Evolutionary conservation across 2,888 invertebrate genomes (phyloP).

Genomic region (Nudaria mundana): DNA sequence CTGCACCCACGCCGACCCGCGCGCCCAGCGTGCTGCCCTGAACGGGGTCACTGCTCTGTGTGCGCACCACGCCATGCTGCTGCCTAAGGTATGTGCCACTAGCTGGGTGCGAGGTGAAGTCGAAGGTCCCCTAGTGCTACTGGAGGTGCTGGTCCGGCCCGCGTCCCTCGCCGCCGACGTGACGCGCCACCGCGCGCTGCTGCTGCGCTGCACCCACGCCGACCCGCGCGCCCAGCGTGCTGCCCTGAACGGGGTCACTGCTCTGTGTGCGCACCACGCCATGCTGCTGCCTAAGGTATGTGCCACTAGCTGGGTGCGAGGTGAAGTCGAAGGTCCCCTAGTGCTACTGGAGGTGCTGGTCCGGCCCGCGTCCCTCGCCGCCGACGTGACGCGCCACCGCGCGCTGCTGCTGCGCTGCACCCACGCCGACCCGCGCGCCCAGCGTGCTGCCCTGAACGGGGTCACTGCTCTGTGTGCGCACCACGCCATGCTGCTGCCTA

Average conservation of each 20-base stretch:
- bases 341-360: too few relatives aligned
- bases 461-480: slow-evolving; percentile 95
- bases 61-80: slow-evolving; percentile 1
- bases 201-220: neutral
- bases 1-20: neutral
- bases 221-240: neutral
- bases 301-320: slow-evolving; percentile 73
- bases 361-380: too few relatives aligned
- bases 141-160: too few relatives aligned
- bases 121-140: too few relatives aligned
- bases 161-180: too few relatives aligned
- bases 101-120: neutral
- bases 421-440: slow-evolving; percentile 89
- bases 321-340: too few relatives aligned
- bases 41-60: neutral
- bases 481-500: slow-evolving; percentile 89
- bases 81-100: slow-evolving; percentile 1
- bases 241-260: neutral
- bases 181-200: too few relatives aligned
- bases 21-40: neutral
- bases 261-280: slow-evolving; percentile 1
- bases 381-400: too few relatives aligned
- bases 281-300: slow-evolving; percentile 1
- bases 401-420: too few relatives aligned
- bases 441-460: slow-evolving; percentile 96